Evolutionary conservation across 2,888 invertebrate species (phyloP).

Genomic region (Nemapogon koenigi): DNA sequence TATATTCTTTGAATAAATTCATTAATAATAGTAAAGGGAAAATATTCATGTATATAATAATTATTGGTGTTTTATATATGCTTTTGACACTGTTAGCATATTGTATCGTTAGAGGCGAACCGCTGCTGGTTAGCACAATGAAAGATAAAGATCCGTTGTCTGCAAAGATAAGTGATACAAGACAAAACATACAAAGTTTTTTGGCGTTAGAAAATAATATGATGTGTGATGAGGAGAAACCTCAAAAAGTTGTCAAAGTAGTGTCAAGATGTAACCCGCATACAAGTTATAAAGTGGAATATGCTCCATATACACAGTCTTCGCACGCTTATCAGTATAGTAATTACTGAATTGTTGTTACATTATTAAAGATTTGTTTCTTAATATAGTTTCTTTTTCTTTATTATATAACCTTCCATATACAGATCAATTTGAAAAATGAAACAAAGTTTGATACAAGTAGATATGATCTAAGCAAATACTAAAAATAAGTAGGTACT

Average conservation of each 20-base stretch:
- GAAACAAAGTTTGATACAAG: no score
- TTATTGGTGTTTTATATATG: conserved; percentile 25
- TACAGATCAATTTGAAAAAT: no score
- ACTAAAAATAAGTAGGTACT: no score
- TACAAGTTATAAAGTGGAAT: conserved; percentile 28
- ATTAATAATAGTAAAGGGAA: conserved; percentile 30
- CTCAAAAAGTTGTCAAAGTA: conserved; percentile 39
- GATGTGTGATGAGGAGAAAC: conserved; percentile 36
- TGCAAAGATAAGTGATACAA: not conserved
- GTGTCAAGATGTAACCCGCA: conserved; percentile 43
- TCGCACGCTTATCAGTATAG: no score
- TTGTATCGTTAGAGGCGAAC: conserved; percentile 38
- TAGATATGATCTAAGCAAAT: no score
- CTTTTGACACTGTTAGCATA: conserved; percentile 36
- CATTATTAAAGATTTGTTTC: no score
- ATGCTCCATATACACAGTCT: no score
- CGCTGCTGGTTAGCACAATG: conserved; percentile 27
- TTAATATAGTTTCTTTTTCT: no score
- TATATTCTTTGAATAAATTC: conserved; percentile 27
- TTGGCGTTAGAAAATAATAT: conserved; percentile 30
- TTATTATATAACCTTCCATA: no score
- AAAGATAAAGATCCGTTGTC: conserved; percentile 11
- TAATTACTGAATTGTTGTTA: no score
- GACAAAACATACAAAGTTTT: conserved; percentile 18
- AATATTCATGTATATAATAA: conserved; percentile 31